Percentiles rank a stretch among this genome's conserved stretches.
phyloP scores from a whole-genome alignment of 2,113 vertebrate species.

The Mormoops blainvillei region DNA sequence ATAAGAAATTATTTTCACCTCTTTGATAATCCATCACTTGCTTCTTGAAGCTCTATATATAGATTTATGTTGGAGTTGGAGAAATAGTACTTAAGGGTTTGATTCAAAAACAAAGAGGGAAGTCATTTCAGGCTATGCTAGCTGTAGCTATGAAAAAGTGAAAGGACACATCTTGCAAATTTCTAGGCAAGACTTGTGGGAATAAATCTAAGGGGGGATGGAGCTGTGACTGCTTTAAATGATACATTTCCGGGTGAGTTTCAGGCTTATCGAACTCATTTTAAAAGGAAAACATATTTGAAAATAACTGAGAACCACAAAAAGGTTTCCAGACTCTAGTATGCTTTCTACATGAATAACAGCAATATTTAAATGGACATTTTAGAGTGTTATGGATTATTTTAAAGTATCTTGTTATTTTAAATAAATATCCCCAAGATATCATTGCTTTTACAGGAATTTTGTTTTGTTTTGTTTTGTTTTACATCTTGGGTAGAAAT shows the following conservation, averaged over 20 bases:
- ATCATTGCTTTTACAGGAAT: background rate
- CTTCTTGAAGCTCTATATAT: background rate
- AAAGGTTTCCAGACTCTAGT: constrained; percentile 12
- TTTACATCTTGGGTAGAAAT: constrained; percentile 8
- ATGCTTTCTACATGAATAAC: constrained; percentile 23
- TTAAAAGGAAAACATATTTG: constrained; percentile 28
- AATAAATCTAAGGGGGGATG: constrained; percentile 1
- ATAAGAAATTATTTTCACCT: background rate
- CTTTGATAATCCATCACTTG: background rate
- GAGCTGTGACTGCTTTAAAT: background rate
- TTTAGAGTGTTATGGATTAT: constrained; percentile 25
- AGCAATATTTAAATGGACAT: constrained; percentile 18
- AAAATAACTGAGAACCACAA: constrained; percentile 32
- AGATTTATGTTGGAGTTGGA: background rate
- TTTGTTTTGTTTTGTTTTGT: constrained; percentile 14
- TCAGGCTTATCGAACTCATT: constrained; percentile 22
- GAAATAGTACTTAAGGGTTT: constrained; percentile 12
- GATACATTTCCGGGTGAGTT: background rate
- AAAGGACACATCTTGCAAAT: background rate
- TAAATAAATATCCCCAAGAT: background rate
- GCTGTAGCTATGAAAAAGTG: background rate
- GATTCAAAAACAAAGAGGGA: background rate
- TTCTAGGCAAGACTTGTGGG: background rate
- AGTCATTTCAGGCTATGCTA: background rate
- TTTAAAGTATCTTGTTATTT: background rate